Evolutionary conservation across 2,888 invertebrate species (phyloP).

Genomic region (Polymixis lichenea): DNA sequence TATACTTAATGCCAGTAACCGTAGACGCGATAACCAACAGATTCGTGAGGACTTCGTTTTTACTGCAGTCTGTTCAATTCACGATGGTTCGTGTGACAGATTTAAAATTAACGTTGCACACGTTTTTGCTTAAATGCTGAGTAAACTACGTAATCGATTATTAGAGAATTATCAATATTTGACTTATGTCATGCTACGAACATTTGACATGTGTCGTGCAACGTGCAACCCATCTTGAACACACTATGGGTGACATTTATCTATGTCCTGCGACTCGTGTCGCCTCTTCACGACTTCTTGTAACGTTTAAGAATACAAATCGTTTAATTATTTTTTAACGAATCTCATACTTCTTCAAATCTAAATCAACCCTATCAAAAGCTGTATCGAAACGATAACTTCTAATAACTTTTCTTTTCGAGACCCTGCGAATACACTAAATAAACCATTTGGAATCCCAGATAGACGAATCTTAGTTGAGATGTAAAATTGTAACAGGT

Average conservation of each 20-base stretch:
- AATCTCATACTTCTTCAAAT: neutral
- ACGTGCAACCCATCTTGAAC: neutral
- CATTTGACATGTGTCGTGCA: conserved; percentile 1
- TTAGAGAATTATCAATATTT: neutral
- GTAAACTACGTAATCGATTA: neutral
- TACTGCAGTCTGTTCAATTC: neutral
- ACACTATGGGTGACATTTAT: neutral
- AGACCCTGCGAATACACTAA: neutral
- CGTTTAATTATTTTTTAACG: neutral
- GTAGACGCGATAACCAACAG: neutral
- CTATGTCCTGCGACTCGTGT: neutral
- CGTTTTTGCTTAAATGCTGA: neutral
- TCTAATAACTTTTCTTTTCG: neutral
- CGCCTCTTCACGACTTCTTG: conserved; percentile 3
- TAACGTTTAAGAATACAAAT: conserved; percentile 8
- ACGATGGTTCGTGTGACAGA: neutral
- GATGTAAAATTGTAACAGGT: neutral
- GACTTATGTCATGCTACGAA: neutral
- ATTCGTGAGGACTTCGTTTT: neutral
- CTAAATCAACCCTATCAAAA: neutral
- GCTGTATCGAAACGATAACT: neutral
- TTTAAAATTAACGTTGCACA: neutral
- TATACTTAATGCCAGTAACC: neutral
- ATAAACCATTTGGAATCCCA: neutral
- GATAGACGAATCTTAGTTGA: neutral